phyloP scores from a whole-genome alignment of 1,140 invertebrate species.

The Neelides sp. region DNA sequence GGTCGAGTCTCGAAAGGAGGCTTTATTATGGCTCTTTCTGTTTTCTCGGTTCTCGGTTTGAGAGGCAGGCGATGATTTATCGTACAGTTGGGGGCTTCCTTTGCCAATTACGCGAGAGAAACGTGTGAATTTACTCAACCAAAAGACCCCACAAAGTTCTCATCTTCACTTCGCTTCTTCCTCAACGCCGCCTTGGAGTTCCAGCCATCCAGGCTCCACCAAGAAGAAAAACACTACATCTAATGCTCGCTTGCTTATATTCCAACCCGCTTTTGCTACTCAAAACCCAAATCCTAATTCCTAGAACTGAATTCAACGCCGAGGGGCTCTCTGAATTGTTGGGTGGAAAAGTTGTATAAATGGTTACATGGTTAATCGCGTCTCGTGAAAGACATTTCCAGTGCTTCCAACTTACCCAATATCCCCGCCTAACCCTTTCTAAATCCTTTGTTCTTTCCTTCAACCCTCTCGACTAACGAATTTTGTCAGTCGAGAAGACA shows the following conservation, averaged over 20 bases:
- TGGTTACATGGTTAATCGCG: too few species aligned
- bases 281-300: too few species aligned
- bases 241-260: slow-evolving; percentile 6
- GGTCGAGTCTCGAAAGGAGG: too few species aligned
- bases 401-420: too few species aligned
- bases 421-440: too few species aligned
- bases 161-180: slow-evolving; percentile 6
- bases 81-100: slow-evolving; percentile 19
- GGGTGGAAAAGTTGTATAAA: slow-evolving; percentile 17
- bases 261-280: background rate
- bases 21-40: too few species aligned
- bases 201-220: background rate
- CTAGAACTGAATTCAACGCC: background rate
- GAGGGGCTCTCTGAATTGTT: slow-evolving; percentile 14
- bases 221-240: too few species aligned
- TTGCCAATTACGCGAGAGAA: slow-evolving; percentile 18
- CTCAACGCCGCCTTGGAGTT: slow-evolving; percentile 6
- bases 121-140: slow-evolving; percentile 20
- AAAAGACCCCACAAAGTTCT: slow-evolving; percentile 19
- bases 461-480: too few species aligned
- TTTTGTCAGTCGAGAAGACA: too few species aligned
- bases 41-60: too few species aligned
- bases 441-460: too few species aligned
- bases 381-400: too few species aligned
- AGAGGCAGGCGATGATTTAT: slow-evolving; percentile 15